Evolutionary conservation across 2,888 invertebrate species (phyloP), one percentile per base, ranked within the genome.

Genomic region (Pomacea canaliculata): DNA sequence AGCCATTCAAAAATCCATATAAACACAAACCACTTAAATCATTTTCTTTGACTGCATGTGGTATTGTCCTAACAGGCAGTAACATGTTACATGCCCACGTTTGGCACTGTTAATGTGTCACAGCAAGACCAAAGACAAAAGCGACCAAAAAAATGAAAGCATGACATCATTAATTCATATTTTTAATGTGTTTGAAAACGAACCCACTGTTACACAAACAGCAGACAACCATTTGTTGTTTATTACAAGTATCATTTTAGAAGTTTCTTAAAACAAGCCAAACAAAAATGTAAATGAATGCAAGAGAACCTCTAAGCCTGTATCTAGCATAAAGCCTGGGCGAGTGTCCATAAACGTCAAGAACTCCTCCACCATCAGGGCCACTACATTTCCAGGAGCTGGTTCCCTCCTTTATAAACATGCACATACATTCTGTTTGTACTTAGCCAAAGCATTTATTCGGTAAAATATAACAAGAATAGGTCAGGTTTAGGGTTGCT

Each of bases 351-450:
- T 82, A 73, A 87, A 90, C 12, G 90, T 88, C 18, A 88, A 82
- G 76, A 84, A 91, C 80, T 90, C 88, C 78, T 91, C 90, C 51
- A 90, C 89, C 65, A 91, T 78, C 72, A 89, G 81, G 4, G 88
- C 88, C 27, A 90, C 87, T 37, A 89, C 85, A 73, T 86, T 84
- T 59, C 86, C 85, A 37, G 87, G 78, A 1, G 90, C 89, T n/a
- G 90, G 90, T 72, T 91, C 89, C 60, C 85, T 83, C 79, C 90
- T 90, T 81, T 59, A 79, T 19, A 46, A 23, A 63, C 51, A 56
- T 16, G 16, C 51, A 56, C 51, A 67, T 18, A 67, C 8, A 10
- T 18, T 65, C 13, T 65, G 18, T 65, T 65, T 65, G 23, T 23
- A 27, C 1, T 63, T 8, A 27, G 27, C n/a, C 65, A 63, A 4